phyloP scores from a whole-genome alignment of 1,140 invertebrate genomes.

The Eurosta solidaginis region DNA sequence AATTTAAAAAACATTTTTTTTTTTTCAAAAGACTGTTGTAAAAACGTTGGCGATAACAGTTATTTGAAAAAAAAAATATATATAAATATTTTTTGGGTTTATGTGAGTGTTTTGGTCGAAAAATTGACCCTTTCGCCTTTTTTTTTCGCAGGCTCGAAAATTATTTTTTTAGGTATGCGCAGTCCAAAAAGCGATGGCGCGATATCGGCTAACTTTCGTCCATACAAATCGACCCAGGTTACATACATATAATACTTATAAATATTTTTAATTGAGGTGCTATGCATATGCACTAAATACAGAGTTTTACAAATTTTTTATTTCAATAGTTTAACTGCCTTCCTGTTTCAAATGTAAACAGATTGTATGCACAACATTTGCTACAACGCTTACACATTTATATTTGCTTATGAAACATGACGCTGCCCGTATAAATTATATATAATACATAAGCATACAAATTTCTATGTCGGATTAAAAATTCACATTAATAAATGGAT shows the following conservation, averaged over 20 bases:
- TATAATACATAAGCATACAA: not conserved
- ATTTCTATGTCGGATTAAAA: not conserved
- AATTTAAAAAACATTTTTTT: too few species aligned
- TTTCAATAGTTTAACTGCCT: not conserved
- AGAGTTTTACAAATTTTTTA: not conserved
- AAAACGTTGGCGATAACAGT: too few species aligned
- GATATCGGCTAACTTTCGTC: too few species aligned
- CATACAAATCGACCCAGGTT: too few species aligned
- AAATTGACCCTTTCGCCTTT: too few species aligned
- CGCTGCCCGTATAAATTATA: not conserved
- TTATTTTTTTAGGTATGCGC: too few species aligned
- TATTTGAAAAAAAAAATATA: too few species aligned
- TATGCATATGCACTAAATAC: constrained; percentile 8
- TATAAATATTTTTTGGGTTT: too few species aligned
- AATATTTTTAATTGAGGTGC: not conserved
- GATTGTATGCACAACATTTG: not conserved
- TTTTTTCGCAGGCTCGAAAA: too few species aligned
- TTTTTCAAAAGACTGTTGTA: too few species aligned
- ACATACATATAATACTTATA: not conserved
- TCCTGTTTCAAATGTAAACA: not conserved
- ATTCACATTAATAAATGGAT: not conserved
- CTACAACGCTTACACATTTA: not conserved
- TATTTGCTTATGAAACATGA: not conserved
- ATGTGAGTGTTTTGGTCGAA: too few species aligned
- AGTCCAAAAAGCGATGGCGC: too few species aligned